phyloP scores from a whole-genome alignment of 2,797 vertebrate genomes.

The Lepidocolaptes lacrymiger region DNA sequence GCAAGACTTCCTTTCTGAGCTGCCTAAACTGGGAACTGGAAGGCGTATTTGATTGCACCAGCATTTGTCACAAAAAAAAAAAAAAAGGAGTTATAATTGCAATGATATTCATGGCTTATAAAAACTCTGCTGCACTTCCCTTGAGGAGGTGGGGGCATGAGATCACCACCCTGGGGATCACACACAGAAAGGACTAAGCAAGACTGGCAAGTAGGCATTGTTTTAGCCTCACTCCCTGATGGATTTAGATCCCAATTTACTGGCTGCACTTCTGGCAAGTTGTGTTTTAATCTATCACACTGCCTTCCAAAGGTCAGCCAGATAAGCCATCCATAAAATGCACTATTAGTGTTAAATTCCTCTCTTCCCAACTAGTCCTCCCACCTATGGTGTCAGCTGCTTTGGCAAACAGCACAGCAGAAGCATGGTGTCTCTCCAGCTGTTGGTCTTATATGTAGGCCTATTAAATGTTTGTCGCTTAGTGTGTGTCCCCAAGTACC shows the following conservation, averaged over 20 bases:
- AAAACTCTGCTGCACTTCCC: neutral
- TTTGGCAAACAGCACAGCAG: neutral
- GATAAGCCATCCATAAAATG: neutral
- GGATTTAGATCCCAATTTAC: neutral
- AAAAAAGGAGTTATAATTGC: neutral
- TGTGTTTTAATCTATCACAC: neutral
- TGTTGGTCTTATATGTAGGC: neutral
- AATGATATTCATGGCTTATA: neutral
- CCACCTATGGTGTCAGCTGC: neutral
- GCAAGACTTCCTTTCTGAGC: neutral
- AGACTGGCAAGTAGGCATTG: neutral
- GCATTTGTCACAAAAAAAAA: neutral
- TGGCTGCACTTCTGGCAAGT: neutral
- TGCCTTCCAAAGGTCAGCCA: constrained; percentile 10
- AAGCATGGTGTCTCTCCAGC: neutral
- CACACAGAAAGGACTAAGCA: neutral
- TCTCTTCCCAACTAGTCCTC: neutral
- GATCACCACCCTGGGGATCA: neutral
- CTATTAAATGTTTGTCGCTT: neutral
- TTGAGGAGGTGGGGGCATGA: accelerated
- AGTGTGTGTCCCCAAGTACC: neutral
- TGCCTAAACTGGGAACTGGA: neutral
- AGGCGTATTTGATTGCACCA: neutral
- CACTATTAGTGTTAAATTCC: neutral
- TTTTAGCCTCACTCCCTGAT: neutral